A percentile compares a stretch with the other conserved stretches of the same genome.
Evolutionary conservation across 2,113 vertebrate species (phyloP).

Genomic region (Toxotes chatareus): DNA sequence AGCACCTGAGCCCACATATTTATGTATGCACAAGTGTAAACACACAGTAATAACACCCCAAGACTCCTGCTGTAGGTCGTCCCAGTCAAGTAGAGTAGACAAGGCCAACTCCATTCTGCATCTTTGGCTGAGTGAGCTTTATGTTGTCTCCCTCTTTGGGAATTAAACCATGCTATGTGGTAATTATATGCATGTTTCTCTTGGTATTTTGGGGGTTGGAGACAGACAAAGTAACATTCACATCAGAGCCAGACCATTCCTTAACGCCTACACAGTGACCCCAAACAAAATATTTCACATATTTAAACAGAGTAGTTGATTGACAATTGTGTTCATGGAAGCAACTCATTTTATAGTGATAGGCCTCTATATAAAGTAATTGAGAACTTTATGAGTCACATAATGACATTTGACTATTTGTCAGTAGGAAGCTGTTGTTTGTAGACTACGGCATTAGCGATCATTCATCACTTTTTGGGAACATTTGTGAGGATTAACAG

Average conservation of each 20-base stretch:
- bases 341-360: conserved; percentile 43
- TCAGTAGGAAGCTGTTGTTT: conserved; percentile 37
- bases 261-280: conserved; percentile 69
- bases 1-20: neutral
- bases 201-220: conserved; percentile 75
- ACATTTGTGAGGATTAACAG: conserved; percentile 12
- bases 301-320: conserved; percentile 61
- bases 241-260: conserved; percentile 64
- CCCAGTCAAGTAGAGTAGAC: conserved; percentile 8
- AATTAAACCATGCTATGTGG: conserved; percentile 71
- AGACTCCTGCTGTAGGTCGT: conserved; percentile 13
- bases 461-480: conserved; percentile 8
- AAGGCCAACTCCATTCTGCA: conserved; percentile 40
- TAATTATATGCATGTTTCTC: conserved; percentile 78
- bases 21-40: neutral
- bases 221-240: conserved; percentile 73
- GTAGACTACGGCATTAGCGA: conserved; percentile 14
- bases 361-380: conserved; percentile 38
- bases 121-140: conserved; percentile 59
- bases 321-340: conserved; percentile 61
- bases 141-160: conserved; percentile 66
- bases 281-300: conserved; percentile 72
- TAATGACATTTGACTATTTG: conserved; percentile 14
- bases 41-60: neutral
- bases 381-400: neutral